phyloP scores from a whole-genome alignment of 2,797 vertebrate species.

The Urosaurus nigricauda region DNA sequence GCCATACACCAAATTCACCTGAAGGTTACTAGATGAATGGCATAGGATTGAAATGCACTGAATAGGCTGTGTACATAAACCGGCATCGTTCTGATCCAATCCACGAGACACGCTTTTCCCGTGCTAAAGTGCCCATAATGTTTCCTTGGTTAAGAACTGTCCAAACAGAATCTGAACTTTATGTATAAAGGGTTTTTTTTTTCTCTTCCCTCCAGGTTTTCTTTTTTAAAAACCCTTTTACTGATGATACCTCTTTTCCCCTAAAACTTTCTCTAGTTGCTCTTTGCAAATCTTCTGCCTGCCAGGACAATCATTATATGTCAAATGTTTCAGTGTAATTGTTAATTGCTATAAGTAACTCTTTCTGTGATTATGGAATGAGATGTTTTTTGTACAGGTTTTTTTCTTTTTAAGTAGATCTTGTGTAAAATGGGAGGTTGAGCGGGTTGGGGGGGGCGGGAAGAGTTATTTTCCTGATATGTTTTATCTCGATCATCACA shows the following conservation, averaged over 20 bases:
- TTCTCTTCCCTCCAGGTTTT: background rate
- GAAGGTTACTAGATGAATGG: background rate
- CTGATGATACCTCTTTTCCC: background rate
- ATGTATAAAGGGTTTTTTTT: background rate
- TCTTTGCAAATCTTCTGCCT: fast-evolving
- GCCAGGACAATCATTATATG: background rate
- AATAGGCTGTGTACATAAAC: background rate
- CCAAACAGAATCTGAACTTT: background rate
- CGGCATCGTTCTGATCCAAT: background rate
- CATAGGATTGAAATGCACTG: background rate
- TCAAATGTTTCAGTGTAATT: background rate
- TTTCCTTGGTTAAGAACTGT: background rate
- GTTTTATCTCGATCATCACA: background rate
- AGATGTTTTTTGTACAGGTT: conserved; percentile 28
- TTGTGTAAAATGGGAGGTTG: background rate
- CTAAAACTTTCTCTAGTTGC: background rate
- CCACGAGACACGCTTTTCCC: no score
- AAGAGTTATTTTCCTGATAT: conserved; percentile 15
- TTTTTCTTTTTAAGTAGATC: background rate
- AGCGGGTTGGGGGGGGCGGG: fast-evolving
- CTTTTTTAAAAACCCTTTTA: background rate
- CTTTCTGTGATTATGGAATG: conserved; percentile 20
- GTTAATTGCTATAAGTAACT: background rate
- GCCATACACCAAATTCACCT: no score
- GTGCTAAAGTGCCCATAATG: background rate